Conservation (phyloP, 2,113 vertebrate genomes). For the Notothenia rossii region DNA sequence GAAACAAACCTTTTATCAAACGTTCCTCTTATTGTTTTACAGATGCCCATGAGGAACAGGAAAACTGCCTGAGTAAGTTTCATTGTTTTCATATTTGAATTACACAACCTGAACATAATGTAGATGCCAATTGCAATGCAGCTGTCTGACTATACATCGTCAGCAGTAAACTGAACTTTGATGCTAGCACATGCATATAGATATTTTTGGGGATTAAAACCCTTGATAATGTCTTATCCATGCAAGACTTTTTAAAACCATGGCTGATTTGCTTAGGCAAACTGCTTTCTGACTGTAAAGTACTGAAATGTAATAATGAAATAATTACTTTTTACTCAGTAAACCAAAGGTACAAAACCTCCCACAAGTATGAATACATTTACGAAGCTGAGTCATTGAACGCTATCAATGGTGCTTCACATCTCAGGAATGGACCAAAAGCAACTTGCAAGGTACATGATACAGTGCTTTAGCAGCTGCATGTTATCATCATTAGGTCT, state of each 20-base stretch:
- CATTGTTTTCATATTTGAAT: neutral
- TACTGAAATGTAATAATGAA: neutral
- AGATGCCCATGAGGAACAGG: slow-evolving; percentile 8
- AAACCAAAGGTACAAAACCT: slow-evolving; percentile 16
- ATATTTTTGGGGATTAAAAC: neutral
- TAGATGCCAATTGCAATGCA: neutral
- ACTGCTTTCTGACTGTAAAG: neutral
- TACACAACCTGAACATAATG: neutral
- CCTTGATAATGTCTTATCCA: neutral
- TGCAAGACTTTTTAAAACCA: neutral
- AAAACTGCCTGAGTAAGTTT: slow-evolving; percentile 3
- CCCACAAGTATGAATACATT: slow-evolving; percentile 17
- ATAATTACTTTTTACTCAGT: slow-evolving; percentile 2
- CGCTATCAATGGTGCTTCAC: slow-evolving; percentile 5
- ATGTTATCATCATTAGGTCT: too few relatives aligned
- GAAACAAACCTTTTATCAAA: neutral
- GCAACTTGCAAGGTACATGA: slow-evolving; percentile 3
- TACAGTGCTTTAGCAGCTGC: too few relatives aligned
- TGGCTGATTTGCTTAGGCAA: neutral
- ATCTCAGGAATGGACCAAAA: slow-evolving; percentile 8
- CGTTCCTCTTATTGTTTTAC: neutral
- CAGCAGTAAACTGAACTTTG: neutral
- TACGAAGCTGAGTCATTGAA: slow-evolving; percentile 11
- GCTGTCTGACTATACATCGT: neutral
- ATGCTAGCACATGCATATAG: neutral